Conservation (phyloP, 2,888 invertebrate species). For the Lasioglossum villosulum region DNA sequence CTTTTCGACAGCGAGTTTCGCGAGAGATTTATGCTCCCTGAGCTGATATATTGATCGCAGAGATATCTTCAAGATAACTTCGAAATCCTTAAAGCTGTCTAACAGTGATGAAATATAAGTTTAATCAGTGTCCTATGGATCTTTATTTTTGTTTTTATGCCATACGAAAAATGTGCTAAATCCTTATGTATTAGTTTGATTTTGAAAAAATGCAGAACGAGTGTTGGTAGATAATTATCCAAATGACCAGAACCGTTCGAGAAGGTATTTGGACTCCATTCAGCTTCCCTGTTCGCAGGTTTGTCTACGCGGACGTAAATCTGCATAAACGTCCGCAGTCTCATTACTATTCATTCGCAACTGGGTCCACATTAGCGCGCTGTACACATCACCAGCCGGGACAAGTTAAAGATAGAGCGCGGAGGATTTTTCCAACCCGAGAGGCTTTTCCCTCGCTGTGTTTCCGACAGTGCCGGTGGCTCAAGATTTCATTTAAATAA, state of each 20-base stretch:
- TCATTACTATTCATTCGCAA: slow-evolving; percentile 7
- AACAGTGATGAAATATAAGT: neutral
- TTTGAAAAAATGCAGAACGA: no score
- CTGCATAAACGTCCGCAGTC: slow-evolving; percentile 7
- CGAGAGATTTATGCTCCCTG: neutral
- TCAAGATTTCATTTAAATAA: slow-evolving; percentile 8
- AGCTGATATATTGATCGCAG: no score
- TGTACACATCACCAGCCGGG: neutral
- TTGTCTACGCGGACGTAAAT: slow-evolving; percentile 5
- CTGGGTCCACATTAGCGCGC: neutral
- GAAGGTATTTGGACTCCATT: neutral
- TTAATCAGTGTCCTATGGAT: neutral
- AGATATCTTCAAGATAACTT: neutral
- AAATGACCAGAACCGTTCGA: neutral
- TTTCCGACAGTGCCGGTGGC: neutral
- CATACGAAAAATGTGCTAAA: neutral
- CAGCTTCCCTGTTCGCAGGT: neutral
- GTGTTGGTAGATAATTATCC: neutral
- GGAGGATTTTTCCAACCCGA: neutral
- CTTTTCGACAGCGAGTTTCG: neutral
- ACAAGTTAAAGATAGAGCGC: neutral
- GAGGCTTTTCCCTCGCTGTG: neutral
- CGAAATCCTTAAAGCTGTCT: neutral
- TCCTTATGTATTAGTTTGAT: neutral
- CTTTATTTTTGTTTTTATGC: neutral